These are phyloP conservation scores for Nasonia oneida DNA, from an alignment of 2,888 invertebrate genomes.

Conservation along the genomic window DNA sequence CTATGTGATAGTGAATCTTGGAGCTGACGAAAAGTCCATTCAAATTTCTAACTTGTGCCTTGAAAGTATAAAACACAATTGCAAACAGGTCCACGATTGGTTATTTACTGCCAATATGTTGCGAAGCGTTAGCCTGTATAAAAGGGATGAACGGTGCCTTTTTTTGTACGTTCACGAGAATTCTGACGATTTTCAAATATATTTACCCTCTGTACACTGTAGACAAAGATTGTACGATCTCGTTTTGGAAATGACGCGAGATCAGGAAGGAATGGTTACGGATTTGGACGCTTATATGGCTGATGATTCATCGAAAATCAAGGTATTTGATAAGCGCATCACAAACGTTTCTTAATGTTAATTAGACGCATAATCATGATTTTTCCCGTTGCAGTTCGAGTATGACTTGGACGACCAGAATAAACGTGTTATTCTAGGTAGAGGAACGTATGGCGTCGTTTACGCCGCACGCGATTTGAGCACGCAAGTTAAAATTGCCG, in stretches of 20 bases:
- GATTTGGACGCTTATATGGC: slow-evolving; percentile 86
- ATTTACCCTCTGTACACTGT: slow-evolving; percentile 93
- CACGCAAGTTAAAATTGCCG: slow-evolving; percentile 96
- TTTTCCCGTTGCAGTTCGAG: slow-evolving; percentile 85
- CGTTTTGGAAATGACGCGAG: slow-evolving; percentile 92
- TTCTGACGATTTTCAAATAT: slow-evolving; percentile 99
- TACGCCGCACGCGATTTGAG: slow-evolving; percentile 96
- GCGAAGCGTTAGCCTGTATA: slow-evolving; percentile 94
- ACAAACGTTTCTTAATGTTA: slow-evolving; percentile 7
- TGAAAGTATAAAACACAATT: slow-evolving; percentile 87
- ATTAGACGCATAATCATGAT: neutral
- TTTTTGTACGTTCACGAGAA: slow-evolving; percentile 99
- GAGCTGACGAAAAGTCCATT: slow-evolving; percentile 95
- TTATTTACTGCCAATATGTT: slow-evolving; percentile 94
- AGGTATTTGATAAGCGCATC: slow-evolving; percentile 44
- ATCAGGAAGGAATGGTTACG: slow-evolving; percentile 89
- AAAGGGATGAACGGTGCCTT: slow-evolving; percentile 96
- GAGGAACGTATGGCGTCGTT: slow-evolving; percentile 97
- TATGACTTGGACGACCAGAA: slow-evolving; percentile 96
- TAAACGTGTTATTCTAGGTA: slow-evolving; percentile 92
- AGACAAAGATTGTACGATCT: slow-evolving; percentile 91
- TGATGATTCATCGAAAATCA: slow-evolving; percentile 60
- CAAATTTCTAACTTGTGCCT: slow-evolving; percentile 93
- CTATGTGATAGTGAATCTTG: slow-evolving; percentile 96
- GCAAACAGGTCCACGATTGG: slow-evolving; percentile 95